These are phyloP conservation scores for Colistium nudipinnis DNA, from an alignment of 2,113 vertebrate genomes.

Conservation along the genomic window DNA sequence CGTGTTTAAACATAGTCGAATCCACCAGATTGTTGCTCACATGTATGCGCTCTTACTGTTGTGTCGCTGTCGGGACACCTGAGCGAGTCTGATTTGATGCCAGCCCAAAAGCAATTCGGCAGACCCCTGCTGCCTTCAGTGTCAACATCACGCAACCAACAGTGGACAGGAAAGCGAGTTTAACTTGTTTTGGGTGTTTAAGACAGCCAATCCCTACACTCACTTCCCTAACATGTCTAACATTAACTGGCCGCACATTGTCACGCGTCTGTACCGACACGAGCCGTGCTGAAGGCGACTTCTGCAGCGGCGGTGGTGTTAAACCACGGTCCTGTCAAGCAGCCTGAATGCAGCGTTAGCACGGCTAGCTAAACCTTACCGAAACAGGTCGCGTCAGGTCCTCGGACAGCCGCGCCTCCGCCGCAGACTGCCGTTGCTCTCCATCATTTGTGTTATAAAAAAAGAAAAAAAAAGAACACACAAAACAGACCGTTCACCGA, in stretches of 20 bases:
- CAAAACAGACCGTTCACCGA: rapidly evolving
- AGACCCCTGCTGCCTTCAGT: too few species aligned
- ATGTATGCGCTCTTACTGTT: neutral
- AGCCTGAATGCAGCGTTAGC: neutral
- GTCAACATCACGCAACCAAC: too few species aligned
- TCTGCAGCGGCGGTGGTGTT: too few species aligned
- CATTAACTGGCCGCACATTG: too few species aligned
- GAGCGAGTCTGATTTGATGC: neutral
- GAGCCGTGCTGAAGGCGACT: too few species aligned
- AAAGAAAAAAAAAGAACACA: neutral
- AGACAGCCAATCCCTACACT: too few species aligned
- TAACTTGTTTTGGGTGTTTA: too few species aligned
- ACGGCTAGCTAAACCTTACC: conserved; percentile 56
- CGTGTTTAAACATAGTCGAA: neutral
- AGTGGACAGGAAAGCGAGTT: too few species aligned
- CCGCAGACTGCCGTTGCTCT: neutral
- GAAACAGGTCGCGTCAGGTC: conserved; percentile 13
- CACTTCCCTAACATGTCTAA: too few species aligned
- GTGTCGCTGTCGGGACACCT: neutral
- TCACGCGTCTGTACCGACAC: too few species aligned
- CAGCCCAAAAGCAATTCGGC: too few species aligned
- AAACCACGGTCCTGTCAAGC: neutral
- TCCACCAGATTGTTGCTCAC: neutral
- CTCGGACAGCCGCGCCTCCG: neutral
- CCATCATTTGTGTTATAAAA: neutral